Percentiles rank a stretch among this genome's conserved stretches.
phyloP scores from a whole-genome alignment of 2,113 vertebrate genomes.

The Amblyornis subalaris region DNA sequence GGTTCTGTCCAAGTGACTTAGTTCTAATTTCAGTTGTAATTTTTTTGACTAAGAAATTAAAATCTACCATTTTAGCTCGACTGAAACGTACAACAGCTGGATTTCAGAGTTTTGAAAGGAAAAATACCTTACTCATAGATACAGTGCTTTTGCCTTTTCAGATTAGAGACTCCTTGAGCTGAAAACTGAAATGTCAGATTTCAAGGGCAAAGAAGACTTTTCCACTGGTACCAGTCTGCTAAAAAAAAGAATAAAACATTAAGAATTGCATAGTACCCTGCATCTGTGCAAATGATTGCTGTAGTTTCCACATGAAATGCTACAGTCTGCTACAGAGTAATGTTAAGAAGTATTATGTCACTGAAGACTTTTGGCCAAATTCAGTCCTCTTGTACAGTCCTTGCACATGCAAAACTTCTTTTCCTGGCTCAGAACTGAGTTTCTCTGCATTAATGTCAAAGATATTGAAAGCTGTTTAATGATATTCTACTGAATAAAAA shows the following conservation, averaged over 20 bases:
- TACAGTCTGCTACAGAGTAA: not conserved
- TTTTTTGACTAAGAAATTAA: not conserved
- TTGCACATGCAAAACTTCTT: not conserved
- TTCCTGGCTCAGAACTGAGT: not conserved
- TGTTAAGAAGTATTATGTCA: not conserved
- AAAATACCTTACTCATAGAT: not conserved
- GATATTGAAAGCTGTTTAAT: not conserved
- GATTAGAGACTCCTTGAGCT: not conserved
- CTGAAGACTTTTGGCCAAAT: not conserved
- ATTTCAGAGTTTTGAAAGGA: not conserved
- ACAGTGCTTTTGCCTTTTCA: not conserved
- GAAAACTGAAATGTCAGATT: not conserved
- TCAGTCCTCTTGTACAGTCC: not conserved
- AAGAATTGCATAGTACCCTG: not conserved
- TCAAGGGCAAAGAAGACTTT: slow-evolving; percentile 3
- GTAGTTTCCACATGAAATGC: not conserved
- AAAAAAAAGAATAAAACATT: not conserved
- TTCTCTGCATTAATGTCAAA: not conserved
- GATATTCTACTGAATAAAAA: not conserved
- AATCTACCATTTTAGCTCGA: not conserved
- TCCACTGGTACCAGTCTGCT: not conserved
- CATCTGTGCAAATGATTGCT: not conserved
- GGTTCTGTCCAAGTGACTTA: not conserved
- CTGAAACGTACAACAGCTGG: not conserved
- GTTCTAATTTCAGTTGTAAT: not conserved